Evolutionary conservation across 2,797 vertebrate species (phyloP).

Genomic region (Phalanger gymnotis): DNA sequence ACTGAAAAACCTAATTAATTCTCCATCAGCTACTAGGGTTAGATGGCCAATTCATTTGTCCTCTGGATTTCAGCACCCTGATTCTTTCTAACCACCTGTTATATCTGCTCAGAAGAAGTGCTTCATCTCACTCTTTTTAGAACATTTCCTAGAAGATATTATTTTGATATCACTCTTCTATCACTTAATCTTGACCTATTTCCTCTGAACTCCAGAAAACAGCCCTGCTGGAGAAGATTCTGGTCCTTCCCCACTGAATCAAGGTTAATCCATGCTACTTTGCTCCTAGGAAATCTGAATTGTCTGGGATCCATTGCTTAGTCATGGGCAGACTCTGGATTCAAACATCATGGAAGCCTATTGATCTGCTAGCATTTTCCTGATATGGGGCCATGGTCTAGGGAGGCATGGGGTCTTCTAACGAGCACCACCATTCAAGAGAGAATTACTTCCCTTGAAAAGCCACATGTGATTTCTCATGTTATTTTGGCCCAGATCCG

Average conservation of each 20-base stretch:
- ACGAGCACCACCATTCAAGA: not conserved
- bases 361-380: not conserved
- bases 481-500: not conserved
- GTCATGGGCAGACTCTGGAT: not conserved
- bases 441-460: not conserved
- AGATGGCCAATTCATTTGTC: slow-evolving; percentile 22
- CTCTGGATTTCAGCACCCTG: not conserved
- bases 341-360: not conserved
- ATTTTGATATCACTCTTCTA: not conserved
- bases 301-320: not conserved
- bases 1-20: slow-evolving; percentile 27
- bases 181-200: not conserved
- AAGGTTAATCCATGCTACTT: not conserved
- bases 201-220: not conserved
- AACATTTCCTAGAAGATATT: not conserved
- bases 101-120: not conserved
- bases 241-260: not conserved
- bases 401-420: not conserved
- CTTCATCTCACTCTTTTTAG: slow-evolving; percentile 18
- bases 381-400: not conserved
- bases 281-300: not conserved
- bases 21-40: not conserved
- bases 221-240: not conserved
- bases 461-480: not conserved
- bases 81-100: not conserved